Percentiles rank a stretch among this genome's conserved stretches.
Evolutionary conservation across 2,888 invertebrate genomes (phyloP).

Genomic region (Acanthacorydalis orientalis): DNA sequence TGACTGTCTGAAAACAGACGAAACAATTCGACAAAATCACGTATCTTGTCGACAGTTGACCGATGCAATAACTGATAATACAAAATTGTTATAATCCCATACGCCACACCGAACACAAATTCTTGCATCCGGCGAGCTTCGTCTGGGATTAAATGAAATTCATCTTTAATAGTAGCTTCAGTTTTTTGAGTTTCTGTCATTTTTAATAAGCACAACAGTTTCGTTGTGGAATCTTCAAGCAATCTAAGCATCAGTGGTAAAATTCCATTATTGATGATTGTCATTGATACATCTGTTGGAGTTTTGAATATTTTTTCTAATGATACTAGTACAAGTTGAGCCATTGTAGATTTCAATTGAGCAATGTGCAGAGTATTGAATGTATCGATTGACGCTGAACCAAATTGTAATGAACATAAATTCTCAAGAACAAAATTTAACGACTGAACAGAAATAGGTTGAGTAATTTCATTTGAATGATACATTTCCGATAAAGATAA

Average conservation of each 20-base stretch:
- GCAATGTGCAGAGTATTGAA: conserved; percentile 26
- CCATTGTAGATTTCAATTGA: conserved; percentile 34
- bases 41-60: conserved; percentile 30
- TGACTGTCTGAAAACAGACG: conserved; percentile 39
- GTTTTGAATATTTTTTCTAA: conserved; percentile 35
- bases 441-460: conserved; percentile 37
- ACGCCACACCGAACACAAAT: conserved; percentile 40
- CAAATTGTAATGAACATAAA: conserved; percentile 41
- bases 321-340: conserved; percentile 37
- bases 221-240: conserved; percentile 35
- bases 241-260: conserved; percentile 42
- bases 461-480: conserved; percentile 32
- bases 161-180: neutral
- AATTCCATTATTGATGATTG: conserved; percentile 39
- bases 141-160: conserved; percentile 10
- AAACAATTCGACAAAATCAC: conserved; percentile 40
- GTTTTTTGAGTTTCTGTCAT: conserved; percentile 3
- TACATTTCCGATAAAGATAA: conserved; percentile 35
- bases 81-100: conserved; percentile 39
- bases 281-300: conserved; percentile 33
- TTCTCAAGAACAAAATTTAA: conserved; percentile 42
- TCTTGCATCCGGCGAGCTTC: conserved; percentile 36
- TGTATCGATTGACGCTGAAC: conserved; percentile 25
- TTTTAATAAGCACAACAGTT: conserved; percentile 12
- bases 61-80: conserved; percentile 40